Conservation (phyloP, 2,797 vertebrate genomes). For the Eulemur albifrons region DNA sequence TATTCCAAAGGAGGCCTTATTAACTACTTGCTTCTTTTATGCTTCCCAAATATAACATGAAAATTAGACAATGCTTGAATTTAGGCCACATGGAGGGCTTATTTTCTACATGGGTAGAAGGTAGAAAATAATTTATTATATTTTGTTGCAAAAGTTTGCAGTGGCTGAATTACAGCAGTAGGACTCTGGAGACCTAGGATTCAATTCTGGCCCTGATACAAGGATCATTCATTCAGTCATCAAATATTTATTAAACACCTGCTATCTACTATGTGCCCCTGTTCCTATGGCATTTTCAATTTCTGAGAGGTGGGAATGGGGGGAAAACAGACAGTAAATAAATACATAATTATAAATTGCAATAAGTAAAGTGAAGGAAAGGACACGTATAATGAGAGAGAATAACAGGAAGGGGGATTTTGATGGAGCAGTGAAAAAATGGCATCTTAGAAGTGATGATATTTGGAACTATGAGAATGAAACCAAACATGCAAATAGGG, state of each 20-base stretch:
- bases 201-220: background rate
- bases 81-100: background rate
- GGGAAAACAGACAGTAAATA: background rate
- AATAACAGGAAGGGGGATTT: background rate
- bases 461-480: background rate
- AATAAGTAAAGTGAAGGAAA: background rate
- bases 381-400: background rate
- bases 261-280: background rate
- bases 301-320: background rate
- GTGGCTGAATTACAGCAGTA: background rate
- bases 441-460: background rate
- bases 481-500: background rate
- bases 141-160: background rate
- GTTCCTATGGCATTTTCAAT: background rate
- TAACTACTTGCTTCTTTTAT: conserved; percentile 4
- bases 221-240: background rate
- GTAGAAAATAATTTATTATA: background rate
- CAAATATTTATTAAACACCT: conserved; percentile 26
- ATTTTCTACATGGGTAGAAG: background rate
- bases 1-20: background rate
- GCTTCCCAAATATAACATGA: background rate
- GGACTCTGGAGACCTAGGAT: background rate
- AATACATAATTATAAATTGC: background rate
- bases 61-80: background rate
- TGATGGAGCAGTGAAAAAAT: background rate